Evolutionary conservation across 2,797 vertebrate species (phyloP), one percentile per base, ranked within the genome.

Genomic region (Eutrigla gurnardus): DNA sequence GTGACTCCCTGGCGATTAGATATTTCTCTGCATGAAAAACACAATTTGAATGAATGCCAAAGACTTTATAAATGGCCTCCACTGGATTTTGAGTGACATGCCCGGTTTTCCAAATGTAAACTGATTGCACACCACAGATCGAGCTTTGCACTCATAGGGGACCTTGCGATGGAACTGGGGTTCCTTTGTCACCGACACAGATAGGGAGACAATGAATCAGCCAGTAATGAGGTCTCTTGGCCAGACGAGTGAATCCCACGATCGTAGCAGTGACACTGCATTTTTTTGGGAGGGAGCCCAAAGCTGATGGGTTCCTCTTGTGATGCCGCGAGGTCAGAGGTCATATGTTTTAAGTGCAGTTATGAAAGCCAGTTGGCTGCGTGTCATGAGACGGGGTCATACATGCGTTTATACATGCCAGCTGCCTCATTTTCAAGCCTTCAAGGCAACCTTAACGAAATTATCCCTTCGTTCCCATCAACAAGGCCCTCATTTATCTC

Each of bases 401-500:
- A 57, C 45, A 64, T 65, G 60, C 42, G 50, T 83, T 65, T 50
- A 14, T 57, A 25, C 17, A 50, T 50, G 40, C 59, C 69, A 73
- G 63, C 71, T 65, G 70, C 68, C 47, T 71, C 62, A n/a, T 71
- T 83, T 76, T 64, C 58, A 78, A 78, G 55, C 61, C 40, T n/a
- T 80, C 80, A 69, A 39, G 59, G 64, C 58, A 64, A 65, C 36
- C 32, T 65, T 67, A 82, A 85, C 61, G 57, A 70, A 84, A 71
- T 82, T 57, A 65, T 94, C 84, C 94, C 91, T 86, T 84, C 83
- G 91, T 94, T 95, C 83, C 94, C 90, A 82, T 95, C 94, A 13
- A 93, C 93, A 80, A 94, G 93, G 3, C 94, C 91, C 36, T 93
- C 93, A 92, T 92, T 91, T 94, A 94, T 89, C 88, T 95, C 90